Evolutionary conservation across 2,888 invertebrate species (phyloP).

Genomic region (Tetanocera ferruginea): DNA sequence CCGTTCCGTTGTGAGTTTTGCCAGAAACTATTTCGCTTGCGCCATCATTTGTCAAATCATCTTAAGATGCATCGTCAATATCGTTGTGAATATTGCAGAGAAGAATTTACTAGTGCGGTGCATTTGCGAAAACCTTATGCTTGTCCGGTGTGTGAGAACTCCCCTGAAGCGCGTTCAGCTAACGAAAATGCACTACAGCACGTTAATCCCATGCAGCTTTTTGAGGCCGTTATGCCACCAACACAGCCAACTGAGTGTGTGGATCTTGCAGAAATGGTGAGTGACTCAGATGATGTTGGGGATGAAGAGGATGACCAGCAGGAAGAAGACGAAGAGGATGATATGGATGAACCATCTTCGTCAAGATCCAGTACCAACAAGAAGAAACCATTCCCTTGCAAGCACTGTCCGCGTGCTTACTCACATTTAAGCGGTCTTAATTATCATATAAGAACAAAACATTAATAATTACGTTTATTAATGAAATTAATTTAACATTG

Average conservation of each 20-base stretch:
- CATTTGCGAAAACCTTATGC: conserved; percentile 56
- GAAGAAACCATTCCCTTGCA: conserved; percentile 46
- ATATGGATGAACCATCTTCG: conserved; percentile 28
- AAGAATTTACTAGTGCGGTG: conserved; percentile 55
- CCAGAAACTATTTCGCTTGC: conserved; percentile 57
- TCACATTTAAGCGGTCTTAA: conserved; percentile 50
- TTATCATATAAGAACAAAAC: conserved; percentile 50
- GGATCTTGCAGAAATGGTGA: conserved; percentile 48
- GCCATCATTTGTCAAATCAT: conserved; percentile 58
- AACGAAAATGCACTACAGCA: conserved; percentile 31
- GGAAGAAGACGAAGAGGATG: conserved; percentile 43
- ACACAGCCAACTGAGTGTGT: conserved; percentile 43
- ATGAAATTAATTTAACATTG: too few relatives aligned
- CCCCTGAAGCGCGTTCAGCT: conserved; percentile 45
- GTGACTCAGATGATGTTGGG: conserved; percentile 35
- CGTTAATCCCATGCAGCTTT: conserved; percentile 47
- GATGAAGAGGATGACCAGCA: conserved; percentile 10
- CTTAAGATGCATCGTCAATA: conserved; percentile 57
- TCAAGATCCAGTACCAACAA: conserved; percentile 39
- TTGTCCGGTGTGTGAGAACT: conserved; percentile 51
- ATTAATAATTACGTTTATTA: conserved; percentile 32
- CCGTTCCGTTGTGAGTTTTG: conserved; percentile 68
- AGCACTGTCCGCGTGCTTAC: conserved; percentile 48
- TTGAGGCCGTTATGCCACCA: conserved; percentile 42
- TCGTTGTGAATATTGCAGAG: conserved; percentile 56